These are phyloP conservation scores for Leptodactylus fuscus DNA, from an alignment of 2,113 vertebrate species.

Conservation along the genomic window DNA sequence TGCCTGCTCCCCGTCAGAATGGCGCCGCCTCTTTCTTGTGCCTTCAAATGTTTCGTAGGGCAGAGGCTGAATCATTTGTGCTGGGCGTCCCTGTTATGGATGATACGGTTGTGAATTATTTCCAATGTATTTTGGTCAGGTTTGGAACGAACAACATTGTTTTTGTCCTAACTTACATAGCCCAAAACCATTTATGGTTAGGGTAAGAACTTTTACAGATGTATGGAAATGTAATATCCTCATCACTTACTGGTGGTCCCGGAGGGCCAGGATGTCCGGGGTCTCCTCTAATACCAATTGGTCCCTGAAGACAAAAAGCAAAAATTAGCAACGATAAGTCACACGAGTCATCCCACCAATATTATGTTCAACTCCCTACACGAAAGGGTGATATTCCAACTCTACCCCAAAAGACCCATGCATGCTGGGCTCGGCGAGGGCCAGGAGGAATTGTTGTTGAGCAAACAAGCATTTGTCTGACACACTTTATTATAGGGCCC, in stretches of 20 bases:
- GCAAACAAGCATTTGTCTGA: too few species aligned
- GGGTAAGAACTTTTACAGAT: too few species aligned
- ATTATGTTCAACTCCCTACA: too few species aligned
- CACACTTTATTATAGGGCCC: too few species aligned
- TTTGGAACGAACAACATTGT: too few species aligned
- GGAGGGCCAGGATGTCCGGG: conserved; percentile 76
- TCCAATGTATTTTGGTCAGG: background rate
- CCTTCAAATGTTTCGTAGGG: conserved; percentile 69
- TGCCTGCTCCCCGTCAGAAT: conserved; percentile 60
- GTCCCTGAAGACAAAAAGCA: conserved; percentile 71
- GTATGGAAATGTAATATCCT: background rate
- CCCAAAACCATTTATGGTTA: background rate
- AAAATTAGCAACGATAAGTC: background rate
- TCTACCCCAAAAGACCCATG: too few species aligned
- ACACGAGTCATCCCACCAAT: background rate
- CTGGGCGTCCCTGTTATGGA: conserved; percentile 76
- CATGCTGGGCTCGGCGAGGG: too few species aligned
- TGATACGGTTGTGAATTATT: background rate
- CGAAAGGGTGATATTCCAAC: too few species aligned
- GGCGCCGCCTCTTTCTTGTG: conserved; percentile 71
- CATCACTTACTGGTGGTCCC: conserved; percentile 78
- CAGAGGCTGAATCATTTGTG: conserved; percentile 72
- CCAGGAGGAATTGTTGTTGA: too few species aligned
- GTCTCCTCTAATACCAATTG: conserved; percentile 79
- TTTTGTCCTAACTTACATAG: too few species aligned